Evolutionary conservation across 2,888 invertebrate species (phyloP).

Genomic region (Aleiodes leptofemur): DNA sequence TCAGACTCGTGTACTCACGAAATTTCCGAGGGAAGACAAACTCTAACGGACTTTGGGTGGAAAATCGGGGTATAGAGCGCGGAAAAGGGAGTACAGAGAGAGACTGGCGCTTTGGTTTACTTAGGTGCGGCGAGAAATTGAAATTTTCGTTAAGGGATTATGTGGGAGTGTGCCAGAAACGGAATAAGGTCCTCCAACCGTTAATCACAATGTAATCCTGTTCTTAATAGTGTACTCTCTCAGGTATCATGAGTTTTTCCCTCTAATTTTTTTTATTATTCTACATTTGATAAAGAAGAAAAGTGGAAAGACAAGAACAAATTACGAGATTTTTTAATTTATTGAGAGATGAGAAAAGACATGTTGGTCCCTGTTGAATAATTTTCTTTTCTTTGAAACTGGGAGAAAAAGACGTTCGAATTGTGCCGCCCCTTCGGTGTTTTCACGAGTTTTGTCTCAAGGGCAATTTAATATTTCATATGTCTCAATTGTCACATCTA

Average conservation of each 20-base stretch:
- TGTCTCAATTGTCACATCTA: conserved; percentile 42
- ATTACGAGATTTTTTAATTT: background rate
- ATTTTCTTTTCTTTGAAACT: conserved; percentile 28
- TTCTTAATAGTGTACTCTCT: conserved; percentile 59
- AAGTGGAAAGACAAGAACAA: background rate
- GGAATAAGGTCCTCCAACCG: conserved; percentile 59
- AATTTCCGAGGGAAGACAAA: conserved; percentile 49
- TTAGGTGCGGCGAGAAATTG: conserved; percentile 72
- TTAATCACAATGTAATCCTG: conserved; percentile 70
- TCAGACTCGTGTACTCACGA: conserved; percentile 44
- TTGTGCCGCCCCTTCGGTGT: conserved; percentile 26
- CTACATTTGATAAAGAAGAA: too few species aligned
- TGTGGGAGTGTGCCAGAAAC: conserved; percentile 63
- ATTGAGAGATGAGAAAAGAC: conserved; percentile 4
- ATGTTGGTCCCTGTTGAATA: background rate
- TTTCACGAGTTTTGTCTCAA: conserved; percentile 49
- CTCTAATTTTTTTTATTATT: background rate
- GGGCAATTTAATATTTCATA: conserved; percentile 61
- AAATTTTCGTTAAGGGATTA: conserved; percentile 74
- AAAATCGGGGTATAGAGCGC: conserved; percentile 6
- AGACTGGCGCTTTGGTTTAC: conserved; percentile 61
- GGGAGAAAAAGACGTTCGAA: conserved; percentile 46
- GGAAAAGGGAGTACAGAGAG: conserved; percentile 27
- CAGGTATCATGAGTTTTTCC: conserved; percentile 4
- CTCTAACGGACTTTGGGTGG: conserved; percentile 42